Evolutionary conservation across 92 coral and sea anemone genomes (phyloP), one percentile per base, ranked within the genome.

Genomic region (Epizoanthus ramosus): DNA sequence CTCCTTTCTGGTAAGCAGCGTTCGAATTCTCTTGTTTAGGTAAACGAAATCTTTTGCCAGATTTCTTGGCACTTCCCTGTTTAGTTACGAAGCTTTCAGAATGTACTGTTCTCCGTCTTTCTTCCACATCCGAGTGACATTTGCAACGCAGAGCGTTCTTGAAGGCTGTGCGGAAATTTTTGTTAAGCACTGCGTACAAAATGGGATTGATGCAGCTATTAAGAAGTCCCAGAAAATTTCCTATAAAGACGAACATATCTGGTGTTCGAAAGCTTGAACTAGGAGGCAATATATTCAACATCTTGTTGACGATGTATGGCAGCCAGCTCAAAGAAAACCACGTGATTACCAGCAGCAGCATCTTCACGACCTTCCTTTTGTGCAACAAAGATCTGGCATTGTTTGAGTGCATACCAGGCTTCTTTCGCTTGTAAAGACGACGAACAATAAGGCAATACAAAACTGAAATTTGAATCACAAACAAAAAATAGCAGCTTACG

Each of bases 181-280:
- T 90, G 79, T 93, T 93, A 37, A 93, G 89, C 6, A 88, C 94
- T 10, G 97, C 97, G 63, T 93, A 93, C 65, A 90, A 84, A 7
- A 93, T 61, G 15, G 97, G 97, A 59, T 93, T 93, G 14, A 89
- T 89, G 8, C 91, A 93, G 47, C 97, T 93, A 80, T 90, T 93
- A 12, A 93, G 69, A 68, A 93, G 76, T 37, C 90, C 97, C 47
- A 93, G 87, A 69, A 93, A 85, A 80, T 93, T 93, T 35, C 94
- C 94, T 12, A 88, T 92, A 72, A 84, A 90, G 57, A 93, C 97
- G 72, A 93, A 93, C 71, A 88, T 54, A 58, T 88, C 92, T 54
- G 97, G 88, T 19, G 94, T 81, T 31, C 73, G 50, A 45, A 68
- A 93, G 33, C 71, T 75, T 24, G 61, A 28, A 17, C 73, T 68